Evolutionary conservation across 2,797 vertebrate species (phyloP).

Genomic region (Uromys caudimaculatus): DNA sequence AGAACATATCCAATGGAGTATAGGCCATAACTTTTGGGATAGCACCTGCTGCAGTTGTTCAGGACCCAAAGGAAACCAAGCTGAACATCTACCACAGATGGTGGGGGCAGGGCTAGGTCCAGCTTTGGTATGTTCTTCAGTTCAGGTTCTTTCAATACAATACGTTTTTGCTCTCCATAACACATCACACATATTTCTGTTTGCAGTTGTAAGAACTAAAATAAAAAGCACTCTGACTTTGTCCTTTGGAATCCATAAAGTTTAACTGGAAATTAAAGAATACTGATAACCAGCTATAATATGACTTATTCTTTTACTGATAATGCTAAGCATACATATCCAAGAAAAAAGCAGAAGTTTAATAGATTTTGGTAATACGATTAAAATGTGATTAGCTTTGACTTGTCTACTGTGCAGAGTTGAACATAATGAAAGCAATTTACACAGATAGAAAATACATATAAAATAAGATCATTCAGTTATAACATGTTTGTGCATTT

Average conservation of each 20-base stretch:
- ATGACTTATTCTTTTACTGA: neutral
- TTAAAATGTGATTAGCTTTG: neutral
- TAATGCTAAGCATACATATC: neutral
- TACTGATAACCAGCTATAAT: neutral
- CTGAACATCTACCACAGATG: neutral
- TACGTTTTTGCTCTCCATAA: rapidly evolving
- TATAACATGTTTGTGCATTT: neutral
- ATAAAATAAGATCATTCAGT: neutral
- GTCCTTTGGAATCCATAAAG: neutral
- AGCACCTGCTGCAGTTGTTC: neutral
- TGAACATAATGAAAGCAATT: neutral
- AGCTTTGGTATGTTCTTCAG: neutral
- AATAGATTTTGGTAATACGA: neutral
- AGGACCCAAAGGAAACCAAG: neutral
- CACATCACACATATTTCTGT: neutral
- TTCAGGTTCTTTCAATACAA: neutral
- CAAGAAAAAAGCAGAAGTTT: neutral
- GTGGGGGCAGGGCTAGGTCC: neutral
- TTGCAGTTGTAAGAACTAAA: neutral
- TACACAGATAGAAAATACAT: neutral
- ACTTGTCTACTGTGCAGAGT: neutral
- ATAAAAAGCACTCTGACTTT: neutral
- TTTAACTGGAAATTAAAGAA: neutral
- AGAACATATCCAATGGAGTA: neutral
- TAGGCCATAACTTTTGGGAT: neutral